A percentile compares a stretch with the other conserved stretches of the same genome.
Evolutionary conservation across 2,797 vertebrate genomes (phyloP).

Genomic region (Anableps anableps): DNA sequence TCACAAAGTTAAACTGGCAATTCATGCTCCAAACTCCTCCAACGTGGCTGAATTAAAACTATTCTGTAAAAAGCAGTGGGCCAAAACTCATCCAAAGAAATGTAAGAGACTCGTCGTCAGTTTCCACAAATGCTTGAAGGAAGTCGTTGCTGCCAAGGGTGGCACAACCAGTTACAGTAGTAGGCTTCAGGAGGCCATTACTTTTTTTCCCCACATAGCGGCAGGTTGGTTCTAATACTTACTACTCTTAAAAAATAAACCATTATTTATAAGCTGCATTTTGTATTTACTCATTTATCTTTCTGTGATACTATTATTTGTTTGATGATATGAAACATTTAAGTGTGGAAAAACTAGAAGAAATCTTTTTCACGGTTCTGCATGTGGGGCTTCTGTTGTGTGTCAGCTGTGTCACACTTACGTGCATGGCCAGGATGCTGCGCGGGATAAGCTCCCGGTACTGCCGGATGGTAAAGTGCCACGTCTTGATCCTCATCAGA

Average conservation of each 20-base stretch:
- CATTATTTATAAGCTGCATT: neutral
- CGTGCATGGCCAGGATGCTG: slow-evolving; percentile 99
- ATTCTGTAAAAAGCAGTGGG: neutral
- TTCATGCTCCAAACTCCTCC: neutral
- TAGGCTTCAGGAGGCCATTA: neutral
- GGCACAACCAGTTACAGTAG: neutral
- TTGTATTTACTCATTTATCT: neutral
- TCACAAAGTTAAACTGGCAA: neutral
- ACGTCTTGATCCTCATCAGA: slow-evolving; percentile 99
- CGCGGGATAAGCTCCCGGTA: slow-evolving; percentile 97
- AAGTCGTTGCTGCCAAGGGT: neutral
- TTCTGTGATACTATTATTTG: neutral
- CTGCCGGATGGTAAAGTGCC: slow-evolving; percentile 99
- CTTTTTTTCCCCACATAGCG: neutral
- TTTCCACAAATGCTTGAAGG: neutral
- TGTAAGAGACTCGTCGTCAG: neutral
- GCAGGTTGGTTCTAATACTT: neutral
- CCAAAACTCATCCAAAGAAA: neutral
- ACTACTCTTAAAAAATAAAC: neutral
- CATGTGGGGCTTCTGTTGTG: slow-evolving; percentile 10
- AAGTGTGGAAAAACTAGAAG: neutral
- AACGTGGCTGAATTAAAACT: neutral
- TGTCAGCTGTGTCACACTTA: slow-evolving; percentile 83
- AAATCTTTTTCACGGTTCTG: neutral
- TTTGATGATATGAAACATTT: neutral